Evolutionary conservation across 2,113 vertebrate genomes (phyloP), one percentile per base, ranked within the genome.

Genomic region (Corythoichthys intestinalis): DNA sequence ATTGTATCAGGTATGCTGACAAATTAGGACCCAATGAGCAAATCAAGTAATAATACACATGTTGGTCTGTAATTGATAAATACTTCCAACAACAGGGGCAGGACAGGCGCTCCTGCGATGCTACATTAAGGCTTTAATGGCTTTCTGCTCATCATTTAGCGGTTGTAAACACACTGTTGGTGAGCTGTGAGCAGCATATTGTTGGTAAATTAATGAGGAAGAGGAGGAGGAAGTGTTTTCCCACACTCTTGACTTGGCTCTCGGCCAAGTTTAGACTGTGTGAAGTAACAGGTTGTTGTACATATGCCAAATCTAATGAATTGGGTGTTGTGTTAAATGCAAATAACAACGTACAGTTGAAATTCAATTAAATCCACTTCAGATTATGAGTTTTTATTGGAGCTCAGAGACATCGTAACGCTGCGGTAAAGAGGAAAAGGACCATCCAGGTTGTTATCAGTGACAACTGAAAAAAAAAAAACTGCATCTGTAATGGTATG

Each of bases 121-220:
- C 75, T 86, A 87, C 87, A 87, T 85, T 83, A 91, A 82, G 70
- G 83, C 65, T 83, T 82, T 90, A 88, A 90, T 85, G 89, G 85
- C 78, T 89, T 89, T 83, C 87, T 83, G 76, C 70, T 87, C 69
- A 66, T 73, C 72, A 87, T 67, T 83, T 84, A 92, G 90, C 86
- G 85, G 85, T 49, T 80, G 72, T 83, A 89, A 86, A 91, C 84
- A 91, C 83, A 77, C 78, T 2, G 20, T 88, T 87, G 80, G 81
- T 80, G 83, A 90, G 89, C 87, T 84, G 90, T 73, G 88, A 88
- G 84, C 71, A 61, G 85, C 83, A 90, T 90, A 88, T 85, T 86
- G 77, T 63, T 84, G 69, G 86, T 85, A 91, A 92, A 93, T 94
- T 93, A 93, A 93, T 89, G 88, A 91, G 89, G 74, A 75, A 2